Conservation (phyloP, 2,113 vertebrate species). For the Rhea pennata region DNA sequence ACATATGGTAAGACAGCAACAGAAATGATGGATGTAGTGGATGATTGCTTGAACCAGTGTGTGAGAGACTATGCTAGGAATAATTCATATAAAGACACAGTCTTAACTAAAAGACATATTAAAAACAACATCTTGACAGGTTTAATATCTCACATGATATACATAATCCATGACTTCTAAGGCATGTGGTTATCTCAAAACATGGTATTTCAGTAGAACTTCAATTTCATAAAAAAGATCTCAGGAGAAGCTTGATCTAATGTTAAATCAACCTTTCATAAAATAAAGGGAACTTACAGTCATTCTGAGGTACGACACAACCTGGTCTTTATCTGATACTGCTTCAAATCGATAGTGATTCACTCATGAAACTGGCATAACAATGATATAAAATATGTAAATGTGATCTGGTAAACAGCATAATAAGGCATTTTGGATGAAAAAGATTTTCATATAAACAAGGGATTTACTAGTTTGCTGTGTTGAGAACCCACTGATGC, state of each 20-base stretch:
- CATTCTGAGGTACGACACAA: neutral
- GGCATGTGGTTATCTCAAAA: conserved; percentile 47
- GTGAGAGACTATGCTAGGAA: conserved; percentile 51
- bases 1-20: conserved; percentile 47
- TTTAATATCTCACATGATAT: conserved; percentile 53
- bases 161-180: conserved; percentile 42
- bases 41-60: conserved; percentile 53
- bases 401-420: conserved; percentile 2
- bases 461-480: neutral
- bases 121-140: conserved; percentile 51
- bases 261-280: conserved; percentile 50
- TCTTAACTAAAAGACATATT: conserved; percentile 53
- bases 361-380: neutral
- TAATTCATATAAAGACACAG: conserved; percentile 42
- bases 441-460: neutral
- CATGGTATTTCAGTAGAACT: conserved; percentile 33
- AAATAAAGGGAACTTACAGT: conserved; percentile 21
- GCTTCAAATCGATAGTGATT: neutral
- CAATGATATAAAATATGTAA: neutral
- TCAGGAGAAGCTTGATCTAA: conserved; percentile 35
- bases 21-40: conserved; percentile 59
- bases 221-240: conserved; percentile 32
- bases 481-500: neutral
- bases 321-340: conserved; percentile 4
- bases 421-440: conserved; percentile 7